Evolutionary conservation across 2,888 invertebrate species (phyloP).

Genomic region (Drosophila acutilabella): DNA sequence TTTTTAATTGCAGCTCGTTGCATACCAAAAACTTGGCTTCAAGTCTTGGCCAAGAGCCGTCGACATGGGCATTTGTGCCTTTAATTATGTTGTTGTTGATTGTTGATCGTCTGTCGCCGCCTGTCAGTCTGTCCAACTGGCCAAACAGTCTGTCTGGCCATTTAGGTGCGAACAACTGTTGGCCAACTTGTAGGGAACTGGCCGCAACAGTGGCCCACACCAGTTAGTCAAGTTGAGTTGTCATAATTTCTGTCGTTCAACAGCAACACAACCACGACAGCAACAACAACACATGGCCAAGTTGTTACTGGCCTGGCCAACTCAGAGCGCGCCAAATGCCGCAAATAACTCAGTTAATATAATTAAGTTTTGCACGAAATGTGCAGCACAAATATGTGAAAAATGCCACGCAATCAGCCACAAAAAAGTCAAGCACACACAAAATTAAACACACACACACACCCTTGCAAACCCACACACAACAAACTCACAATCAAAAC

Average conservation of each 20-base stretch:
- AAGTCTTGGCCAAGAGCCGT: slow-evolving; percentile 45
- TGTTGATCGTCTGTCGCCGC: slow-evolving; percentile 40
- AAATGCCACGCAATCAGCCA: slow-evolving; percentile 77
- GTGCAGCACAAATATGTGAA: slow-evolving; percentile 76
- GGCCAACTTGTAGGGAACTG: slow-evolving; percentile 64
- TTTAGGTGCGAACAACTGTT: slow-evolving; percentile 71
- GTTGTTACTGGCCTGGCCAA: slow-evolving; percentile 36
- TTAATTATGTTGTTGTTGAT: slow-evolving; percentile 80
- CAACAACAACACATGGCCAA: slow-evolving; percentile 55
- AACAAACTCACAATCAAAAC: slow-evolving; percentile 43
- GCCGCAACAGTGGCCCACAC: slow-evolving; percentile 55
- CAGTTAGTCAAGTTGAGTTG: slow-evolving; percentile 80
- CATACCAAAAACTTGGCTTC: slow-evolving; percentile 61
- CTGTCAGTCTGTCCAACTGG: slow-evolving; percentile 14
- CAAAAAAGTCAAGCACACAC: slow-evolving; percentile 35
- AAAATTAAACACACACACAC: slow-evolving; percentile 33
- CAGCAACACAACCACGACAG: slow-evolving; percentile 53
- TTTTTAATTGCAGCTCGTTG: slow-evolving; percentile 82
- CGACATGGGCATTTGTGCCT: slow-evolving; percentile 77
- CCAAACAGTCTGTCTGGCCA: slow-evolving; percentile 51
- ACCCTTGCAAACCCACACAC: slow-evolving; percentile 12
- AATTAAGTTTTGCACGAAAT: slow-evolving; percentile 81
- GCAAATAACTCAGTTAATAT: slow-evolving; percentile 81
- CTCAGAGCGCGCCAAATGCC: slow-evolving; percentile 75
- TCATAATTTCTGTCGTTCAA: slow-evolving; percentile 80